Conservation (phyloP, 2,113 vertebrate species). For the Poeciliopsis turrubarensis region DNA sequence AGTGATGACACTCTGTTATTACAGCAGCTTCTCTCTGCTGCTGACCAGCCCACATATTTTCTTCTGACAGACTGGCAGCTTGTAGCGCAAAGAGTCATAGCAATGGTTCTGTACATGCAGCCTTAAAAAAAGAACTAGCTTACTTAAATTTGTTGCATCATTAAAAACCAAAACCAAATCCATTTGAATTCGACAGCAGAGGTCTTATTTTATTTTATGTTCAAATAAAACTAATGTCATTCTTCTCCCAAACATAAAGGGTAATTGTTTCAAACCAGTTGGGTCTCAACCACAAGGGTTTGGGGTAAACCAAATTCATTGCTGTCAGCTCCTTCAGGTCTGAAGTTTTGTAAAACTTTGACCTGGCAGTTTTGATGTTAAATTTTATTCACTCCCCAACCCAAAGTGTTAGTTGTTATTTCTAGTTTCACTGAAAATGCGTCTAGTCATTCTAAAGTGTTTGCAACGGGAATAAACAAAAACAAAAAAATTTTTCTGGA, state of each 20-base stretch:
- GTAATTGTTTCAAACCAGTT: neutral
- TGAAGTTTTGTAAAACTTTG: neutral
- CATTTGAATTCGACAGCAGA: neutral
- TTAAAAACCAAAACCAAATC: too few species aligned
- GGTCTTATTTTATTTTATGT: neutral
- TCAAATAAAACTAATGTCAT: neutral
- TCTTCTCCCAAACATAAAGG: neutral
- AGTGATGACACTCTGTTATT: neutral
- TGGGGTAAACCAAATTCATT: neutral
- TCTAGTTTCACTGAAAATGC: too few species aligned
- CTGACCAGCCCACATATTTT: neutral
- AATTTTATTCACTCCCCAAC: neutral
- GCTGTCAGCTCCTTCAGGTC: neutral
- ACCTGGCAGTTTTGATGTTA: neutral
- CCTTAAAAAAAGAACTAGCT: too few species aligned
- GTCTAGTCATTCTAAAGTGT: too few species aligned
- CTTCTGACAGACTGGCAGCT: neutral
- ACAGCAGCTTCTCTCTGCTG: neutral
- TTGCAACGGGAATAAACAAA: too few species aligned
- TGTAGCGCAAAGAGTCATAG: neutral
- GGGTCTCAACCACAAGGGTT: neutral
- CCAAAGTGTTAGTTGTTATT: neutral
- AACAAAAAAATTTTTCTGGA: too few species aligned
- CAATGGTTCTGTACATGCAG: neutral
- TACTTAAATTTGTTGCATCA: too few species aligned